Evolutionary conservation across 2,113 vertebrate genomes (phyloP).

Genomic region (Grus americana): DNA sequence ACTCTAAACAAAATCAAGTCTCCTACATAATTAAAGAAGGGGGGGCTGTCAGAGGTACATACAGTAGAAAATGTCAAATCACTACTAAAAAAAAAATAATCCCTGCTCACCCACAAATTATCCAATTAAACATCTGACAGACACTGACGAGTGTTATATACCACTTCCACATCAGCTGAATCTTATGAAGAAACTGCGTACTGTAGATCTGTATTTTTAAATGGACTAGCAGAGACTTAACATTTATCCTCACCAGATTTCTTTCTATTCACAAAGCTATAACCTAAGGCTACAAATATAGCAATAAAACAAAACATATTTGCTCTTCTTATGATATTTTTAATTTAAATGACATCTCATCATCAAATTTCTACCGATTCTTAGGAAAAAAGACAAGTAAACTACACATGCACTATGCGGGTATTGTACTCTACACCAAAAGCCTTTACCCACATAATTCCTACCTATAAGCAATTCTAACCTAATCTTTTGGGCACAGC

Average conservation of each 20-base stretch:
- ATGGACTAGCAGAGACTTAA: not conserved
- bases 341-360: not conserved
- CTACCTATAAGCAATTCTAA: not conserved
- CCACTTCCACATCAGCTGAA: not conserved
- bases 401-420: not conserved
- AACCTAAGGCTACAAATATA: not conserved
- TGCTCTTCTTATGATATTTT: not conserved
- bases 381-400: not conserved
- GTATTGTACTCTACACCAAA: not conserved
- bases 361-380: not conserved
- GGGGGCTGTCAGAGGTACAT: not conserved
- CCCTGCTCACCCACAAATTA: not conserved
- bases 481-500: not conserved
- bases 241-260: not conserved
- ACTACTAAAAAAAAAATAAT: not conserved
- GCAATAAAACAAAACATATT: not conserved
- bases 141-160: not conserved
- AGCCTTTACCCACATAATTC: not conserved
- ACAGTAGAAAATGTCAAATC: not conserved
- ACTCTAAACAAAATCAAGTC: conserved; percentile 21
- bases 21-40: conserved; percentile 11
- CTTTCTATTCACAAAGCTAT: not conserved
- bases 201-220: not conserved
- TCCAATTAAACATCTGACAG: conserved; percentile 27
- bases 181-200: not conserved